Evolutionary conservation across 1,140 invertebrate genomes (phyloP).

Genomic region (Chrysomallon squamiferum): DNA sequence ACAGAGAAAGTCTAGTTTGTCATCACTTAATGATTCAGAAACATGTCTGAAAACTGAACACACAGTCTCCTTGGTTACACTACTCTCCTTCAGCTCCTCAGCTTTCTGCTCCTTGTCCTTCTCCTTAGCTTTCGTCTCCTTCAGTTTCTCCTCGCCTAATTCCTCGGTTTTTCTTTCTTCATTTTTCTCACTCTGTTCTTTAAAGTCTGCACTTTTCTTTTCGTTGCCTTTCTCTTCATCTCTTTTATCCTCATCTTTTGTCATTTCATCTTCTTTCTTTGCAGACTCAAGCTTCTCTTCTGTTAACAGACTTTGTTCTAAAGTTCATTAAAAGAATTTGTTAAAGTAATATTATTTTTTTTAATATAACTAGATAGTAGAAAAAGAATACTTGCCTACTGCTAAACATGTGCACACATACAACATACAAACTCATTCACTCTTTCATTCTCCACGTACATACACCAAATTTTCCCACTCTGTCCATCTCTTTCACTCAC

Average conservation of each 20-base stretch:
- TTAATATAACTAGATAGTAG: too few relatives aligned
- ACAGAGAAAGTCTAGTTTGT: neutral
- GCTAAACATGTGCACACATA: too few relatives aligned
- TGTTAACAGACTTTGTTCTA: neutral
- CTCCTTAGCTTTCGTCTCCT: neutral
- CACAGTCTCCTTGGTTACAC: neutral
- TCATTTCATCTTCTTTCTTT: neutral
- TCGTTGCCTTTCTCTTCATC: slow-evolving; percentile 18
- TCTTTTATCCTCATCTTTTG: slow-evolving; percentile 3
- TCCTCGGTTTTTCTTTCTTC: neutral
- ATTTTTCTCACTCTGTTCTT: neutral
- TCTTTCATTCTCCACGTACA: too few relatives aligned
- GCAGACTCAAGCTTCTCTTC: neutral
- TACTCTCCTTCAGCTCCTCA: neutral
- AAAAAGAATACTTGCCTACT: too few relatives aligned
- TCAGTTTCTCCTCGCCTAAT: neutral
- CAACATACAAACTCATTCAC: too few relatives aligned
- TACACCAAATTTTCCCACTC: too few relatives aligned
- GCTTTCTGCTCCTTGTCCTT: slow-evolving; percentile 1
- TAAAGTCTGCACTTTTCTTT: slow-evolving; percentile 7
- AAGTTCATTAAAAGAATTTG: too few relatives aligned
- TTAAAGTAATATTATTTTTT: too few relatives aligned
- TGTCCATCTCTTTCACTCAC: too few relatives aligned
- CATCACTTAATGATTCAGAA: neutral
- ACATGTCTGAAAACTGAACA: neutral